Evolutionary conservation across 2,113 vertebrate genomes (phyloP).

Genomic region (Scalopus aquaticus): DNA sequence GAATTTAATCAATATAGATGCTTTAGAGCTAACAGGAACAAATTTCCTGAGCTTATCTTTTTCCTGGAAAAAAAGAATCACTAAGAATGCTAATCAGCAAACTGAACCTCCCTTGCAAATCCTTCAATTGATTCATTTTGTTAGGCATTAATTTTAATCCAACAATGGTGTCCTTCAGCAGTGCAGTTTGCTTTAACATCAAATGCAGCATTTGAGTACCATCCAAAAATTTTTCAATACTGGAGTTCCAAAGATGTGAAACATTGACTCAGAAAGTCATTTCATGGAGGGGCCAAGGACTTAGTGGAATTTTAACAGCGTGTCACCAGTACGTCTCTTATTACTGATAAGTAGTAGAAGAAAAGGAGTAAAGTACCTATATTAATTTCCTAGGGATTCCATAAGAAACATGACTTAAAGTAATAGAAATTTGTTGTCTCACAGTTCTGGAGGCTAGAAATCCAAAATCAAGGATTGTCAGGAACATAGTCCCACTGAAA

Average conservation of each 20-base stretch:
- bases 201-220: not conserved
- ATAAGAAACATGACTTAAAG: not conserved
- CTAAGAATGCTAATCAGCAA: constrained; percentile 17
- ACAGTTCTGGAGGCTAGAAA: too few relatives aligned
- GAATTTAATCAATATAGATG: constrained; percentile 44
- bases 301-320: constrained; percentile 16
- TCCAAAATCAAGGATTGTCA: not conserved
- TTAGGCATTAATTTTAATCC: constrained; percentile 53
- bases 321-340: not conserved
- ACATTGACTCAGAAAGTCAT: not conserved
- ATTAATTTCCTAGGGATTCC: not conserved
- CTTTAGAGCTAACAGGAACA: not conserved
- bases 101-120: not conserved
- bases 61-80: not conserved
- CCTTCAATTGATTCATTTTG: not conserved
- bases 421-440: not conserved
- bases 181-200: constrained; percentile 20
- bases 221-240: not conserved
- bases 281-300: not conserved
- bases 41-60: constrained; percentile 20
- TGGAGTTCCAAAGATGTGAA: not conserved
- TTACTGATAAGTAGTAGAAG: not conserved
- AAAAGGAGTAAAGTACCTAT: not conserved
- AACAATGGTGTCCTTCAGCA: not conserved
- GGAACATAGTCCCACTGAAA: not conserved